Conservation (phyloP, 1,140 invertebrate genomes). For the Dendrolimus punctatus region DNA sequence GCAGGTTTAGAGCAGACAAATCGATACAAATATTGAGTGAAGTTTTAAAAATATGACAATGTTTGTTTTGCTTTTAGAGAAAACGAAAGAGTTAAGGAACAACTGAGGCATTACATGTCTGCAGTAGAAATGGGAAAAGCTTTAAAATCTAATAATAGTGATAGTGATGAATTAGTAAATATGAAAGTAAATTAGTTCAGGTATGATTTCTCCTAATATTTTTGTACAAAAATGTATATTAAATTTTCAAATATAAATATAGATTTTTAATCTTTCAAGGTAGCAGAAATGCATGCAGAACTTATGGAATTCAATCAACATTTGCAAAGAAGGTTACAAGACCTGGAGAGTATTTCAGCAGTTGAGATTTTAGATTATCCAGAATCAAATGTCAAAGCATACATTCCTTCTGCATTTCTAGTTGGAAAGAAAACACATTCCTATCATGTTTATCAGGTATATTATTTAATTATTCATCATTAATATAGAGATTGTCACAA, state of each 20-base stretch:
- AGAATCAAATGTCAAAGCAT: constrained; percentile 83
- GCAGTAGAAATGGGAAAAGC: constrained; percentile 83
- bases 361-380: constrained; percentile 48
- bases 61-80: constrained; percentile 73
- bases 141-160: constrained; percentile 78
- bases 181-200: constrained; percentile 92
- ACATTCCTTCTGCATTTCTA: constrained; percentile 93
- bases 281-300: constrained; percentile 97
- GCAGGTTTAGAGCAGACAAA: no score
- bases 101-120: constrained; percentile 90
- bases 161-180: constrained; percentile 83
- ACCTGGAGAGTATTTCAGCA: constrained; percentile 74
- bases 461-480: not conserved
- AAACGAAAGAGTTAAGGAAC: constrained; percentile 90
- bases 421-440: constrained; percentile 82
- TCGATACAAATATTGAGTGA: no score
- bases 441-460: constrained; percentile 92
- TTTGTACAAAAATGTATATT: no score
- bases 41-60: no score
- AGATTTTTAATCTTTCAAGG: constrained; percentile 65
- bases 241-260: not conserved
- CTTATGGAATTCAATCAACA: constrained; percentile 93
- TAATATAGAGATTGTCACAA: no score
- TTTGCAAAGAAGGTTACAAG: constrained; percentile 65
- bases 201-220: constrained; percentile 40